phyloP scores from a whole-genome alignment of 2,113 vertebrate species.

The Albula goreensis region DNA sequence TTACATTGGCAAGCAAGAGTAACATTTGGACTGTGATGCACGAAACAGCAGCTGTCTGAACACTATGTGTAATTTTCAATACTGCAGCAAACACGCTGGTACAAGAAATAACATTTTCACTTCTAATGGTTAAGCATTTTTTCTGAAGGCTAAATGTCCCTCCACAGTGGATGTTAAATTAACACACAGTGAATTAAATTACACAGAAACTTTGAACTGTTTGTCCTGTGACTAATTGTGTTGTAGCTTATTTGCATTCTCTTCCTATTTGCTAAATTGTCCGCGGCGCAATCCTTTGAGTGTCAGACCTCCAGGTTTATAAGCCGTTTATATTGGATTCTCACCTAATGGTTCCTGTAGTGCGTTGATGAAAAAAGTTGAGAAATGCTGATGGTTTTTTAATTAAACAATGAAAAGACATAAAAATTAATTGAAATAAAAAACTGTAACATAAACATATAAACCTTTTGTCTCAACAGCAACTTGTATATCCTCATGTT shows the following conservation, averaged over 20 bases:
- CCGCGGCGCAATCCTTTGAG: not conserved
- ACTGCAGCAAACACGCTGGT: not conserved
- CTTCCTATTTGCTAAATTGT: not conserved
- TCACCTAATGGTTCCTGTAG: not conserved
- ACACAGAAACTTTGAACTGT: not conserved
- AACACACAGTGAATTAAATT: slow-evolving; percentile 5
- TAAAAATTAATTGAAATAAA: not conserved
- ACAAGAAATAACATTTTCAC: not conserved
- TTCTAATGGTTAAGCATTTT: not conserved
- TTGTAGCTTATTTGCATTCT: not conserved
- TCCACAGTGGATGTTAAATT: not conserved
- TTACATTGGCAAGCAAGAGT: too few relatives aligned
- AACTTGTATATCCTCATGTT: not conserved
- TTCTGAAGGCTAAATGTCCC: slow-evolving; percentile 4
- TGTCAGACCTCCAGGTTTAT: not conserved
- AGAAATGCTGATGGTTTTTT: not conserved
- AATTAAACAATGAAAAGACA: not conserved
- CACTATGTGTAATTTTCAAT: not conserved
- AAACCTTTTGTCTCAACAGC: not conserved
- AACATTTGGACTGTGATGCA: not conserved
- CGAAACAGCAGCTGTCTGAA: not conserved
- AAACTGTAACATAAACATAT: not conserved
- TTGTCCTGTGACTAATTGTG: slow-evolving; percentile 7
- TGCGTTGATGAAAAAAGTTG: not conserved
- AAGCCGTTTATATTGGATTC: not conserved